Evolutionary conservation across 1,140 invertebrate species (phyloP), one percentile per base, ranked within the genome.

Genomic region (Papilio polyxenes): DNA sequence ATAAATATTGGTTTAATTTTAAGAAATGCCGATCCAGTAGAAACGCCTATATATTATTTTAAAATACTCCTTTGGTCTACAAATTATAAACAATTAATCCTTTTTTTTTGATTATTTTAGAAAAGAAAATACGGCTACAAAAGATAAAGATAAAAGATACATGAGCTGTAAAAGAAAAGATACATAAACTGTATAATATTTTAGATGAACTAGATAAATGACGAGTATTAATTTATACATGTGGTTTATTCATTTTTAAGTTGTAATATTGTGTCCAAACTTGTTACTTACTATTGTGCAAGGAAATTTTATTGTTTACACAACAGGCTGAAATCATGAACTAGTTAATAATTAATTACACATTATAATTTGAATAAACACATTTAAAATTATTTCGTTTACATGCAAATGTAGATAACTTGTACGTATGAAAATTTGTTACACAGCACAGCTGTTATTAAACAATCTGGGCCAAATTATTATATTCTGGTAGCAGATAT

Each of bases 11-110:
- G 51, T 53, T 53, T 44, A 44, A 44, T 44, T 13, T 59, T n/a
- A 59, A 59, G 17, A 59, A n/a, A 59, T 7, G 56, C 56, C n/a
- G 56, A 17, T 59, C 17, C 56, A 59, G 56, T 59, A 59, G 17
- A 59, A 59, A n/a, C 56, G n/a, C 51, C 17, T 59, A 56, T n/a
- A 56, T n/a, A n/a, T 59, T 59, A 59, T 59, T 59, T 59, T 59
- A 59, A 59, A 59, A n/a, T 59, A 59, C 17, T 59, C 56, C 56
- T 59, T 59, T 59, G 56, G 56, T 56, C 15, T 59, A 59, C 5
- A 59, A 31, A n/a, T 59, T 59, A 59, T 59, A 59, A 59, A 20
- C 17, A 59, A n/a, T n/a, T 59, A 59, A n/a, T 59, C 56, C 15
- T 59, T 59, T 59, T n/a, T 59, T 59, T n/a, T 1, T 56, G 17